Base-by-base conservation (phyloP, 2,888 invertebrate species). In the Aphidoletes aphidimyza region DNA sequence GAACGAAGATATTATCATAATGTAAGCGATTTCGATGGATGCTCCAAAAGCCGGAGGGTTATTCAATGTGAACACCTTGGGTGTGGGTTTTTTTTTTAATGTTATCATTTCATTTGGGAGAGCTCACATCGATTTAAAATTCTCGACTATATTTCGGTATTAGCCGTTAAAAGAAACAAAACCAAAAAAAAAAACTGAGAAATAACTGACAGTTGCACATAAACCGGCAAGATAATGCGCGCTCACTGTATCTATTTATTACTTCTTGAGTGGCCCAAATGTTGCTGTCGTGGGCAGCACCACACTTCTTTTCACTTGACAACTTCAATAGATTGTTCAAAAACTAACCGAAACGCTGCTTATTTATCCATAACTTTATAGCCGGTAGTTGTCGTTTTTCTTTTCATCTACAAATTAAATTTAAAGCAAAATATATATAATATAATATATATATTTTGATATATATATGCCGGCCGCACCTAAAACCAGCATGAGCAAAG, bases 351-450 rank as follows among this genome's bases (percentile, higher is more conserved):
- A 69, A 69, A 69, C 14, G 69, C 14, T 26, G 14, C 14, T 69
- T 69, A 11, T 69, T 69, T 6, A 22, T 69, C 17, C 30, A 30
- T 30, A 69, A 11, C 1, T 22, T 69, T 30, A 1, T 2, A 69
- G 14, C 11, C 6, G 34, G 69, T 30, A 69, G 69, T 69, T 69
- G 26, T 69, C 54, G 22, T 54, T 47, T 47, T 2, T 17, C 54
- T n/a, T 54, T n/a, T 11, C 26, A n/a, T n/a, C n/a, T n/a, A 22
- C 54, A 26, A 22, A 47, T 47, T 47, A 47, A 54, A 54, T 26
- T 22, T 69, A 69, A 69, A 69, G 69, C 69, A 69, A 30, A 69
- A 14, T n/a, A n/a, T n/a, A n/a, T n/a, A n/a, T n/a, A n/a, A n/a
- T n/a, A n/a, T n/a, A n/a, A n/a, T n/a, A n/a, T n/a, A n/a, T n/a